Evolutionary conservation across 2,888 invertebrate genomes (phyloP), one percentile per base, ranked within the genome.

Genomic region (Gymnocheta viridis): DNA sequence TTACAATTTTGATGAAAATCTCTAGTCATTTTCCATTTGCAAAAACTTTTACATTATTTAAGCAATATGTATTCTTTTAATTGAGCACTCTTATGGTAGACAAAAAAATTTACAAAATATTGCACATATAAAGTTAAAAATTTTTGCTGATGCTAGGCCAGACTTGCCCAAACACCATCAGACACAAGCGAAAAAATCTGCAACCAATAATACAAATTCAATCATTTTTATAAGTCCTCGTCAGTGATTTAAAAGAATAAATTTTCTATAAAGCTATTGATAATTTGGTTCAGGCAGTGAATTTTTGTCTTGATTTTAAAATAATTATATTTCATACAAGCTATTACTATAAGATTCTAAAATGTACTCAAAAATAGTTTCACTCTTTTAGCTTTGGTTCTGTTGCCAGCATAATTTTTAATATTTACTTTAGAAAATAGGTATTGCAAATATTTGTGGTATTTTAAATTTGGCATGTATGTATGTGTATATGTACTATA

Each of bases 141-240:
- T 35, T 67, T 77, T 77, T 77, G 76, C 76, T 77, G 76, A 77
- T 67, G 54, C 76, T 22, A 38, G 67, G 32, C 22, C 12, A 76
- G 76, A 76, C 67, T 44, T 66, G 74, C 38, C 66, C 67, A 73
- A 73, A 73, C 38, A 77, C 69, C 22, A 27, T 29, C 19, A 60
- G 49, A 58, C 56, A 66, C 24, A 66, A 17, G 44, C 10, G 22
- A 47, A 67, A 32, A 60, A 58, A 38, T 32, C 0, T 54, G 2
- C 3, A 44, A 47, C 22, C 56, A 35, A 58, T 47, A 66, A 66
- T 62, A 73, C 24, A 76, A 67, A n/a, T 67, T 67, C 58, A 77
- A 67, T 58, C 67, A 47, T 58, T 47, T 35, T 24, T 47, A 10
- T 10, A 41, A 44, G 66, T 54, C 3, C 29, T 9, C 9, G 4